Evolutionary conservation across 2,113 vertebrate species (phyloP), one percentile per base, ranked within the genome.

Genomic region (Eulemur rufifrons): DNA sequence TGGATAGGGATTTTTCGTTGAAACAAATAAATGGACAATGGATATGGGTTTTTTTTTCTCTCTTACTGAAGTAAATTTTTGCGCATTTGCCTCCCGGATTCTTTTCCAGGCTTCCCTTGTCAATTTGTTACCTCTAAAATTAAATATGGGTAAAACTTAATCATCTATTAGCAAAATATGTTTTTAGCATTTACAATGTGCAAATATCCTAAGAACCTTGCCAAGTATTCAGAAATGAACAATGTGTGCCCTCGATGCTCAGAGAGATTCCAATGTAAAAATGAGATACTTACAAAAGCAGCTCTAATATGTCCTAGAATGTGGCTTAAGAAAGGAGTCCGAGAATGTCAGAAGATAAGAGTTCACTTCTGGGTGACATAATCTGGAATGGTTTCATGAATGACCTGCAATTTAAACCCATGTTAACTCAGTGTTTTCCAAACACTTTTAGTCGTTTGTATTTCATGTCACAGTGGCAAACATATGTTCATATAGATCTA

Each of bases 141-240:
- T 95, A 93, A 80, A 94, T 68, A 73, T 50, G 61, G 45, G 10
- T 86, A 52, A 95, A 91, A 37, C 32, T 84, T 87, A 78, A 21
- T 78, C 61, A 83, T 91, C 54, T 89, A 82, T 64, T 89, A 89
- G 86, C 76, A 91, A 91, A 89, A 84, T 78, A 80, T 23, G 20
- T 64, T 52, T 74, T 93, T 69, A 95, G 42, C 68, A 93, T 83
- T 91, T 74, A 37, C 20, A 45, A 45, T 52, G 80, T 34, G 15
- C n/a, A 76, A 86, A 90, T 74, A 89, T 23, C 80, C 86, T 54
- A 80, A 87, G 61, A 74, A n/a, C 6, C 6, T 17, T 92, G 94
- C 52, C 63, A 47, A 69, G 25, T 50, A 17, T n/a, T 68, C 21
- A 52, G 86, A 86, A 63, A 76, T 50, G 20, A 85, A 74, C 89